Evolutionary conservation across 2,113 vertebrate species (phyloP).

Genomic region (Sebastes schlegelii): DNA sequence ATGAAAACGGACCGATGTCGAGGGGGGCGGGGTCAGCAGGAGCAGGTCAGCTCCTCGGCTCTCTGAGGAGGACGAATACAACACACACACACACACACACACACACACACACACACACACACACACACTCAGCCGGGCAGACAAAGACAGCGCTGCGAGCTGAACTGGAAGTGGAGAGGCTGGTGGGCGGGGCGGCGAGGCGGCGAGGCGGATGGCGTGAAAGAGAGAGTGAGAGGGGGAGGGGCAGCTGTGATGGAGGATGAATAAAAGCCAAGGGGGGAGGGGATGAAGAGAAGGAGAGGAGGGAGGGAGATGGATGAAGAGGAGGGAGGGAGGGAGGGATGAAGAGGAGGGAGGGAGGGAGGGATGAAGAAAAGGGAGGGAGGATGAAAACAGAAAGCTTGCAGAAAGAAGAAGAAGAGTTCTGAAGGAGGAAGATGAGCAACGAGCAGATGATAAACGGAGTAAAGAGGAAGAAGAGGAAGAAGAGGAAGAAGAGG

Average conservation of each 20-base stretch:
- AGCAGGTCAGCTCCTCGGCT: too few relatives aligned
- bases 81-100: conserved; percentile 32
- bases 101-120: conserved; percentile 35
- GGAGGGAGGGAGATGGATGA: background rate
- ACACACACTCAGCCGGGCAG: conserved; percentile 45
- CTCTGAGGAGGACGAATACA: too few relatives aligned
- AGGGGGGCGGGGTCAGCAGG: too few relatives aligned
- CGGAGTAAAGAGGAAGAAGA: background rate
- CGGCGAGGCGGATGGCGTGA: conserved; percentile 55
- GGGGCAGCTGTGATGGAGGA: conserved; percentile 39
- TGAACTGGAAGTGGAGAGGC: conserved; percentile 54
- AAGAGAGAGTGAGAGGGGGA: conserved; percentile 59
- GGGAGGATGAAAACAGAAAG: conserved; percentile 39
- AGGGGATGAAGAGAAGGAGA: conserved; percentile 11
- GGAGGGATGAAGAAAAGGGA: background rate
- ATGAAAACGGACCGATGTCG: too few relatives aligned
- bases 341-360: background rate
- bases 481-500: background rate
- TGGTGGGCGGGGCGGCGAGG: conserved; percentile 65
- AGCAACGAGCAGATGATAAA: background rate
- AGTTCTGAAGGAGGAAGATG: background rate
- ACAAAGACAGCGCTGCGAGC: conserved; percentile 70
- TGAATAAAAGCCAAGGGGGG: conserved; percentile 61
- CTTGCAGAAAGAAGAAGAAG: conserved; percentile 23
- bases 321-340: conserved; percentile 19